phyloP scores from a whole-genome alignment of 2,888 invertebrate genomes.

The Magallana nippona region DNA sequence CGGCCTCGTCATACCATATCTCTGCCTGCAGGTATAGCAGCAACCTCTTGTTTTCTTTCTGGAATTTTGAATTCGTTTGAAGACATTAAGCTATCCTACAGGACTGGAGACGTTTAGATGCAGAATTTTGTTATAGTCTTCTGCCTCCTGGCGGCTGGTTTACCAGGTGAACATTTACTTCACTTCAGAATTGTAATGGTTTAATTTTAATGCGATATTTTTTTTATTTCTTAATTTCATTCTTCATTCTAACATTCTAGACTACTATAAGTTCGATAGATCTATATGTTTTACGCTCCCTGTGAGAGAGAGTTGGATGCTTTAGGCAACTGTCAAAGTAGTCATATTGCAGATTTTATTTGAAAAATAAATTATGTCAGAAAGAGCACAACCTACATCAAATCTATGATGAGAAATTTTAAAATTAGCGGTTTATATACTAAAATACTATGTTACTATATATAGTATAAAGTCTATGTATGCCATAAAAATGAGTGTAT shows the following conservation, averaged over 20 bases:
- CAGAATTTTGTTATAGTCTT: conserved; percentile 20
- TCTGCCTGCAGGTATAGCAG: not conserved
- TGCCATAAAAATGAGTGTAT: too few relatives aligned
- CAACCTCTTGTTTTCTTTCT: not conserved
- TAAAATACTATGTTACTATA: too few relatives aligned
- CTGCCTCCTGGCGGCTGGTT: conserved; percentile 22
- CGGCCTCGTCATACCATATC: not conserved
- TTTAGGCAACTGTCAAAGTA: too few relatives aligned
- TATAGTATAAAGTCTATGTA: too few relatives aligned
- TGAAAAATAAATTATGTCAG: too few relatives aligned
- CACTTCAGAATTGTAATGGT: not conserved
- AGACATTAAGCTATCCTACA: not conserved
- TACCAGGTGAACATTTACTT: not conserved
- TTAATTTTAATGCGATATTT: not conserved
- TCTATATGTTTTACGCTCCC: not conserved
- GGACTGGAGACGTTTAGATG: conserved; percentile 27
- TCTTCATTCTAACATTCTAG: not conserved
- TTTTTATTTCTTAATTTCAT: not conserved
- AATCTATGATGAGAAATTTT: too few relatives aligned
- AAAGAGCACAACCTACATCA: too few relatives aligned
- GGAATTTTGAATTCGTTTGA: not conserved
- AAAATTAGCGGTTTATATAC: too few relatives aligned
- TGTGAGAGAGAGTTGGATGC: too few relatives aligned
- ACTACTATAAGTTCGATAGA: not conserved
- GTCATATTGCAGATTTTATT: too few relatives aligned